These are phyloP conservation scores for Actenoides lindsayi DNA, from an alignment of 2,113 vertebrate species.

Conservation along the genomic window DNA sequence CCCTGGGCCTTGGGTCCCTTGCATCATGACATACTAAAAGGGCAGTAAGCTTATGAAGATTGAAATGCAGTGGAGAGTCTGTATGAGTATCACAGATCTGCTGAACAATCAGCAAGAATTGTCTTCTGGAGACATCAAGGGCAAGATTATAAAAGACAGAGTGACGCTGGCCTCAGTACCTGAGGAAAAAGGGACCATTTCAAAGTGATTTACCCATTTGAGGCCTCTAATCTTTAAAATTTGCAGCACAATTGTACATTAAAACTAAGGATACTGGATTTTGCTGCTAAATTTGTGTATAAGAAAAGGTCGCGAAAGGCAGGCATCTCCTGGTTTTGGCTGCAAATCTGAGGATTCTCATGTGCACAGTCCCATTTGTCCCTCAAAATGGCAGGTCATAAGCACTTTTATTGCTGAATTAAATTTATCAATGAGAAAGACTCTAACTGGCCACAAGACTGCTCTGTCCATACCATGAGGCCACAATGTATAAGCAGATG, in stretches of 20 bases:
- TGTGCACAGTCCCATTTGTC: background rate
- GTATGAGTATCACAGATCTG: background rate
- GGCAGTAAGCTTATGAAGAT: rapidly evolving
- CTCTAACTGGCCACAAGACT: background rate
- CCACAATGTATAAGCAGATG: background rate
- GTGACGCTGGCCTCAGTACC: background rate
- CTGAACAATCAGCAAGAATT: background rate
- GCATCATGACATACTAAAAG: background rate
- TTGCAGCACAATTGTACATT: background rate
- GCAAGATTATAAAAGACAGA: background rate
- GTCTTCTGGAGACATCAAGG: background rate
- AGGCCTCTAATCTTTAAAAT: background rate
- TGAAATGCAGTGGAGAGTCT: background rate
- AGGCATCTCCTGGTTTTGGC: background rate
- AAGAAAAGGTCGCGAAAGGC: background rate
- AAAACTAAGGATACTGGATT: background rate
- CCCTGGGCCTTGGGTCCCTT: too few species aligned
- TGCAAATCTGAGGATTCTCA: background rate
- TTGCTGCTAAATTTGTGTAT: background rate
- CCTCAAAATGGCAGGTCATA: background rate
- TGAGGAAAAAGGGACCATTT: background rate
- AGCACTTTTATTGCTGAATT: background rate
- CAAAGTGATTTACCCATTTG: background rate
- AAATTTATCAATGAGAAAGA: background rate
- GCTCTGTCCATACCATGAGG: background rate